Base-by-base conservation (phyloP, 2,888 invertebrate species). In the Sipha maydis region DNA sequence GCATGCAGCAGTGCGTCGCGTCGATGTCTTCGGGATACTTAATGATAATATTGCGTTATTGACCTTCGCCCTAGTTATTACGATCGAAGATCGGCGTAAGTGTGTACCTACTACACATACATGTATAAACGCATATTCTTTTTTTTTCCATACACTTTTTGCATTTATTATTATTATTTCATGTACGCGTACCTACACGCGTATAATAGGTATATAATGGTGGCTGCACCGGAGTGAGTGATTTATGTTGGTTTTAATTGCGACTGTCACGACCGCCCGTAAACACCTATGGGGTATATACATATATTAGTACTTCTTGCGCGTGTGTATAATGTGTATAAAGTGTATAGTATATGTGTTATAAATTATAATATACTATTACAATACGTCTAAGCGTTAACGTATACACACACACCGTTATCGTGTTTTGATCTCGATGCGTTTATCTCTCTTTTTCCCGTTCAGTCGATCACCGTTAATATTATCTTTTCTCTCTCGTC, bases 181-280 rank as follows among this genome's bases (percentile, higher is more conserved):
- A n/a, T 8, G 1, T n/a, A 67, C 67, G 21, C 67, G 21, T 25
- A 25, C 3, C 5, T n/a, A n/a, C n/a, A n/a, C n/a, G n/a, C 21
- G 21, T 79, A 79, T 61, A 34, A 61, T 34, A 41, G 7, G 38
- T 7, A 61, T 8, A 8, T 34, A 34, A 34, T 4, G 67, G 73
- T 25, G 48, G n/a, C 14, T 28, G 73, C 25, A 14, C 14, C 41
- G 14, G 14, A 48, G 34, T 54, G 56, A 85, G 85, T 78, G 85
- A 78, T 71, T 78, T 31, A 78, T 78, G 85, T 78, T 78, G 48
- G 78, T 85, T 78, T 85, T 85, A 78, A 85, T 85, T 78, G 78
- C 78, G 48, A 14, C 78, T 71, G 78, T 85, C 85, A 78, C 85
- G 77, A 78, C 34, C 34, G 28, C 41, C 28, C 28, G 34, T 67